Conservation (phyloP, 1,140 invertebrate species). For the Oncopeltus fasciatus region DNA sequence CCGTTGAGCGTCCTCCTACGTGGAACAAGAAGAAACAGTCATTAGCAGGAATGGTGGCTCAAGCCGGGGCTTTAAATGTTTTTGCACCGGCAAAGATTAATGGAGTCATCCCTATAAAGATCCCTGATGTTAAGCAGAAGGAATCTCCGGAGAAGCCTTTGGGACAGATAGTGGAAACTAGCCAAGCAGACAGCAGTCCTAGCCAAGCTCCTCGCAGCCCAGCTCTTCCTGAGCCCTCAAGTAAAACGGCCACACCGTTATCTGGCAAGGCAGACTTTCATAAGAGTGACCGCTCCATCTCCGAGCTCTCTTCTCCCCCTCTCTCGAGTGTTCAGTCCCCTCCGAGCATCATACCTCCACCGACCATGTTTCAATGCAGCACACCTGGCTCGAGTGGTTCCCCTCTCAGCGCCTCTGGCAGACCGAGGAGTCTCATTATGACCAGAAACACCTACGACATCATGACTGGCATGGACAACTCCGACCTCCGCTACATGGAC, state of each 20-base stretch:
- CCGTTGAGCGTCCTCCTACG: constrained; percentile 22
- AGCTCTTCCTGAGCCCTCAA: constrained; percentile 28
- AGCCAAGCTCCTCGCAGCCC: constrained; percentile 26
- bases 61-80: constrained; percentile 38
- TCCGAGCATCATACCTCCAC: constrained; percentile 50
- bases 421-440: constrained; percentile 39
- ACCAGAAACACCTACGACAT: constrained; percentile 48
- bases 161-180: background rate
- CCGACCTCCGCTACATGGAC: constrained; percentile 75
- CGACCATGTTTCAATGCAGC: constrained; percentile 51
- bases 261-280: constrained; percentile 23
- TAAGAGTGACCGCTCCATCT: constrained; percentile 20
- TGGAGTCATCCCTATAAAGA: constrained; percentile 13
- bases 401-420: constrained; percentile 38
- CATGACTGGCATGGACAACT: constrained; percentile 58
- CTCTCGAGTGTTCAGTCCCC: constrained; percentile 28
- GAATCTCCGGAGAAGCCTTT: constrained; percentile 33
- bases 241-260: constrained; percentile 30
- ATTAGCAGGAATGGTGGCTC: constrained; percentile 45
- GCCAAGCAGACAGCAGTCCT: background rate
- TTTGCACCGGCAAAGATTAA: constrained; percentile 30
- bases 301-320: constrained; percentile 29
- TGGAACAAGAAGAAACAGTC: constrained; percentile 19
- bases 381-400: constrained; percentile 41
- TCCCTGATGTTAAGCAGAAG: constrained; percentile 25